Evolutionary conservation across 2,888 invertebrate species (phyloP), one percentile per base, ranked within the genome.

Genomic region (Macroteleia sp.): DNA sequence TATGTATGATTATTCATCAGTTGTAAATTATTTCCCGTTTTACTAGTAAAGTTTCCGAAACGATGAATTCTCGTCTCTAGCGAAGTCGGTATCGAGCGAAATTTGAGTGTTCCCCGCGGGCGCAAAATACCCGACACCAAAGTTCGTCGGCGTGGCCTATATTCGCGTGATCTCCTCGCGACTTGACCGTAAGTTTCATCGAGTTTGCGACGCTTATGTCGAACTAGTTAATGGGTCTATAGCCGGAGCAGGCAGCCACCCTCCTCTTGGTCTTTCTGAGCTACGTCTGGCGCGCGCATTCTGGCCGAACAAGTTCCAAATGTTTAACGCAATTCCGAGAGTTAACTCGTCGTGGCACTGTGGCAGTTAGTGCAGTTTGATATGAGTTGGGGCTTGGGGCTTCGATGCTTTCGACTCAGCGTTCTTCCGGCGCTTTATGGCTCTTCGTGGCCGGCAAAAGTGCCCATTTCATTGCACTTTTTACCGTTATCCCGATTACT

Each of bases 191-290:
- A 83, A n/a, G 81, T 85, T 83, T 82, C 83, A 61, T 80, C 75
- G 83, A 86, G 83, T 86, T 86, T 84, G 81, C 79, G 81, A 80
- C 85, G 84, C 82, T 85, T 84, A 82, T 79, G 87, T 86, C 85
- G 84, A 87, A 87, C 86, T 87, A 82, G 86, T 86, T 87, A 87
- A 87, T 85, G 84, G 84, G 79, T 82, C 82, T 80, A 77, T 69
- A 83, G 83, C 67, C 77, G 77, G 80, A 10, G 17, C 50, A 12
- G 79, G 81, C 82, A 67, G 56, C 77, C 79, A 81, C 64, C 75
- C 20, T 52, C 25, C 4, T 48, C 64, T 42, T n/a, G n/a, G n/a
- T n/a, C n/a, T n/a, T n/a, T n/a, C n/a, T n/a, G n/a, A n/a, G n/a
- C n/a, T n/a, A n/a, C 59, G 46, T 34, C 46, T 28, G 30, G 22